These are phyloP conservation scores for Procambarus clarkii DNA, from an alignment of 1,140 invertebrate species.

Conservation along the genomic window DNA sequence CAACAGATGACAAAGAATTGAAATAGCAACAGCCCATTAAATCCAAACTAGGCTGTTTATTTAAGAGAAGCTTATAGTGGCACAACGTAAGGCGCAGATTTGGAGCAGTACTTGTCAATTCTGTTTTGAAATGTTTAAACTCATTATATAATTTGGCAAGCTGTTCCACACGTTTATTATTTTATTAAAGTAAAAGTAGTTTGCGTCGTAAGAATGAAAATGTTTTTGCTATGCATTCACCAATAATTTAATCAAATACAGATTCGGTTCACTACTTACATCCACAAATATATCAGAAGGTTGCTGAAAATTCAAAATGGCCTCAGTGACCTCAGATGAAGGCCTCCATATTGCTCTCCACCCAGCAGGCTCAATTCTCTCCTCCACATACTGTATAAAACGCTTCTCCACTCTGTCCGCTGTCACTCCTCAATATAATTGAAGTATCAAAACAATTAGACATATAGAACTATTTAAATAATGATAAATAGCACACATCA, in stretches of 20 bases:
- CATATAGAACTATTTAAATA: neutral
- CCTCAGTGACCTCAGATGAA: neutral
- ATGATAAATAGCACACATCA: neutral
- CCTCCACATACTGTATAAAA: constrained; percentile 65
- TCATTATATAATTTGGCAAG: too few species aligned
- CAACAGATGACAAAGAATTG: too few species aligned
- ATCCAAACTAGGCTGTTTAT: too few species aligned
- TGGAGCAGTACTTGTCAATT: too few species aligned
- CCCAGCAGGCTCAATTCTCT: constrained; percentile 64
- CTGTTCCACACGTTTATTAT: too few species aligned
- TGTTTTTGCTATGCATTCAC: too few species aligned
- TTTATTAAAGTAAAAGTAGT: too few species aligned
- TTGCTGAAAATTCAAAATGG: constrained; percentile 1
- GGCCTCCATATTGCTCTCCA: constrained; percentile 64
- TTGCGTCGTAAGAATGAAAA: too few species aligned
- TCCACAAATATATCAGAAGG: constrained; percentile 48
- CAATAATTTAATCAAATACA: neutral
- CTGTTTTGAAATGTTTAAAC: too few species aligned
- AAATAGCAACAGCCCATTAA: too few species aligned
- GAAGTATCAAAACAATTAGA: neutral
- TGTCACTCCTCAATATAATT: constrained; percentile 16
- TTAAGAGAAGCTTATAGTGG: too few species aligned
- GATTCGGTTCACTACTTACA: constrained; percentile 13
- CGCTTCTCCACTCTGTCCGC: constrained; percentile 46
- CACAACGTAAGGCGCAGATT: too few species aligned